Conservation (phyloP, 1,140 invertebrate species). For the Drosophila rhopaloa region DNA sequence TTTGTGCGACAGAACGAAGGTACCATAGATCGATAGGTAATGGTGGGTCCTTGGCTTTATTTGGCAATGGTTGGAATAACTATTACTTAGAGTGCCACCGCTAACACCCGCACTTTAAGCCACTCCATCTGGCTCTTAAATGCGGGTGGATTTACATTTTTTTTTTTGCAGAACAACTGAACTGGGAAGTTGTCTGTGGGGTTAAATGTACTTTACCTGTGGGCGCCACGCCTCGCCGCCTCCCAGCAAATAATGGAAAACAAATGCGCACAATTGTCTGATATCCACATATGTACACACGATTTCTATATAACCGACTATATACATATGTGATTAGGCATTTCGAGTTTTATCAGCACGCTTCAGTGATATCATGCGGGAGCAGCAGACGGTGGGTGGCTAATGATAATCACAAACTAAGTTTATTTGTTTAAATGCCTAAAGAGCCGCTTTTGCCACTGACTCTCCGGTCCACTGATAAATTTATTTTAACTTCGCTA, state of each 20-base stretch:
- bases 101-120: background rate
- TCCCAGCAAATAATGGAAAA: constrained; percentile 31
- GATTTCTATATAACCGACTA: constrained; percentile 9
- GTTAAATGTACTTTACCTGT: constrained; percentile 3
- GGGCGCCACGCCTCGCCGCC: constrained; percentile 20
- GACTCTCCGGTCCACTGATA: constrained; percentile 19
- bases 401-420: constrained; percentile 54
- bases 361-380: constrained; percentile 11
- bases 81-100: constrained; percentile 27
- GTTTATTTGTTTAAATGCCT: constrained; percentile 52
- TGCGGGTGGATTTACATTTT: constrained; percentile 34
- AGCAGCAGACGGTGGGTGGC: constrained; percentile 3
- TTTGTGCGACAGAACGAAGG: constrained; percentile 44
- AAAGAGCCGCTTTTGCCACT: constrained; percentile 42
- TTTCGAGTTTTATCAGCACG: constrained; percentile 59
- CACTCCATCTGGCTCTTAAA: background rate
- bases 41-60: constrained; percentile 30
- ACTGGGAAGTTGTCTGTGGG: constrained; percentile 18
- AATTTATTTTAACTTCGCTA: constrained; percentile 11
- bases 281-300: constrained; percentile 11
- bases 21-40: constrained; percentile 32
- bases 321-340: constrained; percentile 9
- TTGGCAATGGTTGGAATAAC: constrained; percentile 26
- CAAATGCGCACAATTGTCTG: constrained; percentile 36
- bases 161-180: background rate